Evolutionary conservation across 2,797 vertebrate species (phyloP).

Genomic region (Clarias pachynema): DNA sequence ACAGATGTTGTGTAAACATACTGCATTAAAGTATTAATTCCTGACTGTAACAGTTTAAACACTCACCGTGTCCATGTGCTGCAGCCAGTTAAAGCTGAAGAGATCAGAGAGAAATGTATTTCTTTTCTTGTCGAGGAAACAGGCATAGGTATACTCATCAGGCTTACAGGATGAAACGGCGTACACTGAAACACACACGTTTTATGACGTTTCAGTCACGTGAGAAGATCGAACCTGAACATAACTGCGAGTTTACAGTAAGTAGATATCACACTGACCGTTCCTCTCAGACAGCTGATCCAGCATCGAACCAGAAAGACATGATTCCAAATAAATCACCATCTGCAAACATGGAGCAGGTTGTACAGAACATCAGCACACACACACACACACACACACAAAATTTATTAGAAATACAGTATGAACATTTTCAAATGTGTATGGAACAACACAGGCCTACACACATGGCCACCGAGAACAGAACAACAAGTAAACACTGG

Average conservation of each 20-base stretch:
- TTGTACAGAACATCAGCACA: too few relatives aligned
- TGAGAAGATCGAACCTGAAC: not conserved
- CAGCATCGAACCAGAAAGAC: slow-evolving; percentile 40
- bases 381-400: too few relatives aligned
- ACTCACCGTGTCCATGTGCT: not conserved
- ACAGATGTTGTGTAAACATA: not conserved
- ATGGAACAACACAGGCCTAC: too few relatives aligned
- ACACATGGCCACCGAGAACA: too few relatives aligned
- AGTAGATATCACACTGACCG: not conserved
- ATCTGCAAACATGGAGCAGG: slow-evolving; percentile 3
- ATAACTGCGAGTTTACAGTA: not conserved
- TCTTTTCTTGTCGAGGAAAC: not conserved
- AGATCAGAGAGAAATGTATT: not conserved
- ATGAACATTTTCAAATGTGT: too few relatives aligned
- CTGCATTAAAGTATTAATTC: not conserved
- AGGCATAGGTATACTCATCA: not conserved
- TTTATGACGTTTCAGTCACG: not conserved
- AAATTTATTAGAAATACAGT: too few relatives aligned
- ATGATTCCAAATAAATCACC: slow-evolving; percentile 40
- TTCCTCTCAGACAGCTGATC: slow-evolving; percentile 13
- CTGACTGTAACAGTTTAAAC: not conserved
- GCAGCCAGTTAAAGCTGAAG: slow-evolving; percentile 9
- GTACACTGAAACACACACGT: not conserved
- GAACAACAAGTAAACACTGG: too few relatives aligned
- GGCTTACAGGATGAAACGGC: not conserved